Evolutionary conservation across 2,888 invertebrate species (phyloP).

Genomic region (Sarcophaga rosellei): DNA sequence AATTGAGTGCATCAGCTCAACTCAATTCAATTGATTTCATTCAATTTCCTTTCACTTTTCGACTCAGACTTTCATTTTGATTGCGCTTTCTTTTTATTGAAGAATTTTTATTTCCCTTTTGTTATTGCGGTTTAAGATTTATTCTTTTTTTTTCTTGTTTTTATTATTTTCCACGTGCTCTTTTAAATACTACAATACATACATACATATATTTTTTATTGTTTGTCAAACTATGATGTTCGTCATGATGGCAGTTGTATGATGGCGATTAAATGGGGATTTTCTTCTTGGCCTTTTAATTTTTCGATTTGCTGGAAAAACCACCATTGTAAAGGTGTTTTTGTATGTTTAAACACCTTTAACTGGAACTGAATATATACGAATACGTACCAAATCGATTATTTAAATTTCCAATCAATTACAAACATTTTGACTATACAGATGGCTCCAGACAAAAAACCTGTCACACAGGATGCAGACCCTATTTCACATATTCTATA

Average conservation of each 20-base stretch:
- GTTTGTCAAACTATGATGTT: background rate
- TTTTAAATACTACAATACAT: constrained; percentile 27
- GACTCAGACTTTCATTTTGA: background rate
- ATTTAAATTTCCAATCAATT: too few relatives aligned
- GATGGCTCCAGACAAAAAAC: too few relatives aligned
- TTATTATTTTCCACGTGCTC: background rate
- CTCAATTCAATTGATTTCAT: constrained; percentile 24
- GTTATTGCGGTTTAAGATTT: constrained; percentile 14
- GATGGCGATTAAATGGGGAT: background rate
- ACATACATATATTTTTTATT: constrained; percentile 19
- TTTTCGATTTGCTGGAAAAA: background rate
- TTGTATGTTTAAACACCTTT: constrained; percentile 32
- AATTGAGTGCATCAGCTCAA: constrained; percentile 37
- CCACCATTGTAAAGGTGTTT: background rate
- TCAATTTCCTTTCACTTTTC: constrained; percentile 13
- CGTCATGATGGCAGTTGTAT: background rate
- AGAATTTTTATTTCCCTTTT: background rate
- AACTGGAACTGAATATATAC: background rate
- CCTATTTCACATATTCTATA: too few relatives aligned
- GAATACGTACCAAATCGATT: too few relatives aligned
- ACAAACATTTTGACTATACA: too few relatives aligned
- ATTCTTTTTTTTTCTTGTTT: background rate
- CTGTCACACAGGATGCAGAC: too few relatives aligned
- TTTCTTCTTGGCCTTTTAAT: background rate
- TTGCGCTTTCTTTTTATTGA: background rate